These are phyloP conservation scores for Heliconius melpomene DNA, from an alignment of 1,140 invertebrate species.

Conservation along the genomic window DNA sequence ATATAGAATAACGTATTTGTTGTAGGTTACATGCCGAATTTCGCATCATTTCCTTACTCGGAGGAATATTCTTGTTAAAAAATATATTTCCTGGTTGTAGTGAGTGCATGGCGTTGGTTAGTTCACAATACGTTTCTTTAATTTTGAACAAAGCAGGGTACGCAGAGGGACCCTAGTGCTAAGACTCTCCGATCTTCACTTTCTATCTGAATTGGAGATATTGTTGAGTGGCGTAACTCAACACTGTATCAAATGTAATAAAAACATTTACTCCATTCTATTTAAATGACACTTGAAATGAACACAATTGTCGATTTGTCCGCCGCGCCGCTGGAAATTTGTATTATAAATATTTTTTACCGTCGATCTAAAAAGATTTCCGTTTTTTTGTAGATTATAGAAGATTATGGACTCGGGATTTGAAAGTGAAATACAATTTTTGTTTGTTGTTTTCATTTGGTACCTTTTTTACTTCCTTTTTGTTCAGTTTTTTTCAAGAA, in stretches of 20 bases:
- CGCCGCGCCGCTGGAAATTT: neutral
- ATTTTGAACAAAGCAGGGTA: no score
- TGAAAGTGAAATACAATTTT: conserved; percentile 7
- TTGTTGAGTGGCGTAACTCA: no score
- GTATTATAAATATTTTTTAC: conserved; percentile 7
- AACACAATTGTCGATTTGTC: conserved; percentile 11
- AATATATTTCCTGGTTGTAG: no score
- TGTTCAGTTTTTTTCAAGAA: neutral
- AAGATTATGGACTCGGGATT: conserved; percentile 6
- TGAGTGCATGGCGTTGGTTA: no score
- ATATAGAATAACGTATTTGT: no score
- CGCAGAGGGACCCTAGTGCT: no score
- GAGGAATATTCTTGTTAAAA: no score
- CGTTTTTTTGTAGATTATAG: conserved; percentile 3
- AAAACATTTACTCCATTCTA: neutral
- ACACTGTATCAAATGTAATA: no score
- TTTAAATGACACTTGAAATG: neutral
- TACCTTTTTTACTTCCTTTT: neutral
- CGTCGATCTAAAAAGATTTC: neutral
- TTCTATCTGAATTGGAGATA: neutral
- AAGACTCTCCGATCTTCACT: neutral
- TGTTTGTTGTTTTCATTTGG: conserved; percentile 6
- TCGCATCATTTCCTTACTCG: no score
- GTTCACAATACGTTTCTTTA: no score
- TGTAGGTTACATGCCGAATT: no score